Percentiles rank a stretch among this genome's conserved stretches.
Evolutionary conservation across 1,140 invertebrate species (phyloP).

Genomic region (Chironomus tepperi): DNA sequence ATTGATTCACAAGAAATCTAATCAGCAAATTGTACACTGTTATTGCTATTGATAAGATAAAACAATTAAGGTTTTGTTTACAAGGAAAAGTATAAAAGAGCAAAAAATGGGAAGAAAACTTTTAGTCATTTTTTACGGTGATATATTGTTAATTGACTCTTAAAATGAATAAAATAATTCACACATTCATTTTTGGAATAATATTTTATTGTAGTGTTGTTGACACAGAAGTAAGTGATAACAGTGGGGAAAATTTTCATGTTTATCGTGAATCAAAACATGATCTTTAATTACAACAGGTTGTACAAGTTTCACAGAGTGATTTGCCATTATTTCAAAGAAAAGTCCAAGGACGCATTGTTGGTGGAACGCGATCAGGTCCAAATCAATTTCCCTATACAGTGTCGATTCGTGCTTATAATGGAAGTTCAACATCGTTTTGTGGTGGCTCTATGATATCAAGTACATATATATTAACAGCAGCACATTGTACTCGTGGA

Average conservation of each 20-base stretch:
- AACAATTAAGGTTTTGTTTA: background rate
- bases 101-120: background rate
- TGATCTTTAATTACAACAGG: background rate
- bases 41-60: background rate
- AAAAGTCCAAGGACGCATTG: constrained; percentile 11
- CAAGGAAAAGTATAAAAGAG: background rate
- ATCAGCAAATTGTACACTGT: background rate
- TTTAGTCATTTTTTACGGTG: background rate
- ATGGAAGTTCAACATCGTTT: background rate
- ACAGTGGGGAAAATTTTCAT: background rate
- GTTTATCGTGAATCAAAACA: background rate
- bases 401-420: constrained; percentile 15
- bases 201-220: background rate
- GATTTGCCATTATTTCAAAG: background rate
- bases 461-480: background rate
- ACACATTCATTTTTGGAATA: background rate
- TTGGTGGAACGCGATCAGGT: background rate
- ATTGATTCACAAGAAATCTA: background rate
- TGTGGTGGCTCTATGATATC: background rate
- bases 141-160: background rate
- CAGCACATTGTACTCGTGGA: background rate
- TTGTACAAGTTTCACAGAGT: background rate
- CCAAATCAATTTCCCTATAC: background rate
- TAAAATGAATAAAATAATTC: background rate
- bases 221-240: background rate